A percentile compares a stretch with the other conserved stretches of the same genome.
Conservation (phyloP, 92 coral and sea anemone species). For the Paramuricea clavata region DNA sequence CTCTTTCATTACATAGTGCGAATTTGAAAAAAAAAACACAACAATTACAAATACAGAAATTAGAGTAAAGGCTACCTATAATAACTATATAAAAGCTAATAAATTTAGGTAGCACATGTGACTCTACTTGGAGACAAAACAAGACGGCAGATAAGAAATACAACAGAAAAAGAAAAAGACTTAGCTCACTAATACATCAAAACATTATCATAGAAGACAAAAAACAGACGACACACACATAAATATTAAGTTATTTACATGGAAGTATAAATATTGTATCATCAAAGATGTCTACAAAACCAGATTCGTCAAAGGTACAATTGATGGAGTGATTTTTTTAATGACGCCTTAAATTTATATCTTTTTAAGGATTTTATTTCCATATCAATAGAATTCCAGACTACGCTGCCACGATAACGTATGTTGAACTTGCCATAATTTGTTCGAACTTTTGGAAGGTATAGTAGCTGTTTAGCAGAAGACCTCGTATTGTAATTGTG, state of each 20-base stretch:
- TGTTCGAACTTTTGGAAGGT: not conserved
- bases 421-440: not conserved
- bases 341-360: not conserved
- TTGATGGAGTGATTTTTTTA: not conserved
- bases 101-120: no score
- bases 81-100: no score
- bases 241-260: not conserved
- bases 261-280: not conserved
- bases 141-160: no score
- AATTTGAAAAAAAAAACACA: no score
- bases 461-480: not conserved
- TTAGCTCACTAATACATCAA: no score
- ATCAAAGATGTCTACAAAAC: not conserved
- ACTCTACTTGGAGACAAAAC: no score
- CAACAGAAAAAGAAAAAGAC: no score
- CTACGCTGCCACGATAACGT: not conserved
- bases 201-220: no score
- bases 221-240: not conserved
- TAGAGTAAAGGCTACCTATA: no score
- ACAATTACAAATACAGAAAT: no score
- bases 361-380: not conserved
- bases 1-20: no score
- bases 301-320: not conserved
- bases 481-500: not conserved
- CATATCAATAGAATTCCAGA: not conserved